Conservation (phyloP, 2,888 invertebrate species). For the Athrips mouffetella region DNA sequence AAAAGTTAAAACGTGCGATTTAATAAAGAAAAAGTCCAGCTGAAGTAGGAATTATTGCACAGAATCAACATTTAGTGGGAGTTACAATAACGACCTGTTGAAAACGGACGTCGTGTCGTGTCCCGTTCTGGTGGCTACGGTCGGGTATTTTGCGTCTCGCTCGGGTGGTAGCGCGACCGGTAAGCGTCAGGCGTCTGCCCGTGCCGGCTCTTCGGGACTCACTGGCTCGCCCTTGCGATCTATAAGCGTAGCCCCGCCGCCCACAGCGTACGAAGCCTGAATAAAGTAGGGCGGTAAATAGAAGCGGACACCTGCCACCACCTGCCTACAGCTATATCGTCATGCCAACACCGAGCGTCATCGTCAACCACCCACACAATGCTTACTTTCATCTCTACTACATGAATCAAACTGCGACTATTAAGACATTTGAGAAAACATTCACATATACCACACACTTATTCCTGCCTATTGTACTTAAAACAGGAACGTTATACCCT, state of each 20-base stretch:
- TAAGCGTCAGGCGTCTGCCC: constrained; percentile 51
- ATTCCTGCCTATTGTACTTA: not conserved
- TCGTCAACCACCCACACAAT: constrained; percentile 14
- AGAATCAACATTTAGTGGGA: constrained; percentile 67
- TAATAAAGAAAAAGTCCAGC: constrained; percentile 45
- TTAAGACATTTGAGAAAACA: constrained; percentile 18
- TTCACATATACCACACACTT: not conserved
- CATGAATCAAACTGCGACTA: constrained; percentile 30
- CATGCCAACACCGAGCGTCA: no score
- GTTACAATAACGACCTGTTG: constrained; percentile 76
- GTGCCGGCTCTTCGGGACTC: constrained; percentile 59
- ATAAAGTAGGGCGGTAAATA: constrained; percentile 69
- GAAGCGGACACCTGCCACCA: constrained; percentile 61
- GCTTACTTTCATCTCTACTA: constrained; percentile 28
- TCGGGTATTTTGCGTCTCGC: constrained; percentile 51
- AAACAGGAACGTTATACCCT: not conserved
- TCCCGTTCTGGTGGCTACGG: constrained; percentile 51
- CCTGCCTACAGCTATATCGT: constrained; percentile 14
- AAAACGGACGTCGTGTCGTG: constrained; percentile 53
- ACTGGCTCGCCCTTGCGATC: constrained; percentile 62
- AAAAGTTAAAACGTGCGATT: constrained; percentile 49
- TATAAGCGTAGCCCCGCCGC: constrained; percentile 59
- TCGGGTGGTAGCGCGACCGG: constrained; percentile 27
- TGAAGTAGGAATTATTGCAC: constrained; percentile 63
- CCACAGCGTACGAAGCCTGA: constrained; percentile 51